Evolutionary conservation across 2,113 vertebrate genomes (phyloP).

Genomic region (Pedionomus torquatus): DNA sequence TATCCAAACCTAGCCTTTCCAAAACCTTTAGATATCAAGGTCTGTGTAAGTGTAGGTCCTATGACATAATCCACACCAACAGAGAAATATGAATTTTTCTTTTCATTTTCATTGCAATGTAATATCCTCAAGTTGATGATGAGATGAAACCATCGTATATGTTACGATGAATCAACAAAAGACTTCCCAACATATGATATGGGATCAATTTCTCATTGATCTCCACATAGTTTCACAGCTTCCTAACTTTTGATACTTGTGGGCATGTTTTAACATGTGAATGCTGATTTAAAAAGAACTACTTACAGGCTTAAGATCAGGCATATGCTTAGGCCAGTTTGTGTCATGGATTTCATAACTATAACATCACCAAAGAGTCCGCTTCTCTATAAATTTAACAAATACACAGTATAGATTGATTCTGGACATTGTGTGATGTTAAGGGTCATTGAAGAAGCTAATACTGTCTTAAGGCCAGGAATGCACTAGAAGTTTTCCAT

Average conservation of each 20-base stretch:
- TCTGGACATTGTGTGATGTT: not conserved
- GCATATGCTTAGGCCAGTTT: accelerated
- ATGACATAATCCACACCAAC: not conserved
- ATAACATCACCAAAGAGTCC: not conserved
- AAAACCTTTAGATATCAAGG: not conserved
- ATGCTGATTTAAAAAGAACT: not conserved
- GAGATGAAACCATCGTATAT: not conserved
- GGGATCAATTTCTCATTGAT: not conserved
- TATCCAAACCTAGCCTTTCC: not conserved
- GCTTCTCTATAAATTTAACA: not conserved
- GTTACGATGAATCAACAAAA: not conserved
- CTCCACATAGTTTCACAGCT: not conserved
- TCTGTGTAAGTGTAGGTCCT: not conserved
- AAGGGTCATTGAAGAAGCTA: not conserved
- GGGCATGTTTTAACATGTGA: accelerated
- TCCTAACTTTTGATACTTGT: accelerated
- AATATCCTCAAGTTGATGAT: not conserved
- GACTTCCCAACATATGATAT: not conserved
- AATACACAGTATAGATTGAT: not conserved
- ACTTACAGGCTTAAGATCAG: not conserved
- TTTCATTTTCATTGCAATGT: not conserved
- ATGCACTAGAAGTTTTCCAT: not conserved
- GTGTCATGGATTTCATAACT: not conserved
- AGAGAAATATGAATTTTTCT: not conserved
- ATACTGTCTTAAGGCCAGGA: not conserved